Conservation (phyloP, 2,888 invertebrate genomes). For the Sacculina carcini region DNA sequence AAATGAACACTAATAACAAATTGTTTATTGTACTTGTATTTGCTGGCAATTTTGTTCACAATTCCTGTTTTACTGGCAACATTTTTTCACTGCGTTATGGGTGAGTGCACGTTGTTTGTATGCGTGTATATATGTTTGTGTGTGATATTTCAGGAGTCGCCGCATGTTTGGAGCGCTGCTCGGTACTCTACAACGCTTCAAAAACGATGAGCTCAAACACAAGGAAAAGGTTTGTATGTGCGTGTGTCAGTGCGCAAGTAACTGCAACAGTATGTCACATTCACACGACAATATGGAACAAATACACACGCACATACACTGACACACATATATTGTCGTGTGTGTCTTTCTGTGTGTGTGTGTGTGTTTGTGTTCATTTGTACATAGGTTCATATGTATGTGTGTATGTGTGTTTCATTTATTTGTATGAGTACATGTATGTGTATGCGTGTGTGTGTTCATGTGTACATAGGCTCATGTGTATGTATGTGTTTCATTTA, state of each 20-base stretch:
- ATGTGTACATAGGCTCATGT: not conserved
- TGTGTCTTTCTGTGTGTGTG: not conserved
- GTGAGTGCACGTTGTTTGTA: no score
- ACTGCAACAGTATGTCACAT: not conserved
- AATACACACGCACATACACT: not conserved
- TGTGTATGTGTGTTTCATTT: not conserved
- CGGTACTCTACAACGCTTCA: conserved; percentile 82
- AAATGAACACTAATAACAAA: no score
- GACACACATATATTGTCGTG: not conserved
- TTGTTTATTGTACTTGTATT: no score
- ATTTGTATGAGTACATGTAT: not conserved
- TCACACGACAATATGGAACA: not conserved
- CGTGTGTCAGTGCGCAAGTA: not conserved
- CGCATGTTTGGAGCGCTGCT: conserved; percentile 87
- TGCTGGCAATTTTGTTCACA: no score
- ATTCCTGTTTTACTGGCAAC: no score
- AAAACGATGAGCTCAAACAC: conserved; percentile 53
- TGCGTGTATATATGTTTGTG: no score
- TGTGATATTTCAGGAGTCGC: conserved; percentile 52
- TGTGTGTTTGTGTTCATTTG: not conserved
- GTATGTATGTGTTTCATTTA: not conserved
- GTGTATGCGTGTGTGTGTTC: not conserved
- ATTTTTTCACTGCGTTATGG: no score
- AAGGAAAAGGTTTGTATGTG: conserved; percentile 7
- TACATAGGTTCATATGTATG: not conserved